phyloP scores from a whole-genome alignment of 2,797 vertebrate genomes.

The Microhierax caerulescens region DNA sequence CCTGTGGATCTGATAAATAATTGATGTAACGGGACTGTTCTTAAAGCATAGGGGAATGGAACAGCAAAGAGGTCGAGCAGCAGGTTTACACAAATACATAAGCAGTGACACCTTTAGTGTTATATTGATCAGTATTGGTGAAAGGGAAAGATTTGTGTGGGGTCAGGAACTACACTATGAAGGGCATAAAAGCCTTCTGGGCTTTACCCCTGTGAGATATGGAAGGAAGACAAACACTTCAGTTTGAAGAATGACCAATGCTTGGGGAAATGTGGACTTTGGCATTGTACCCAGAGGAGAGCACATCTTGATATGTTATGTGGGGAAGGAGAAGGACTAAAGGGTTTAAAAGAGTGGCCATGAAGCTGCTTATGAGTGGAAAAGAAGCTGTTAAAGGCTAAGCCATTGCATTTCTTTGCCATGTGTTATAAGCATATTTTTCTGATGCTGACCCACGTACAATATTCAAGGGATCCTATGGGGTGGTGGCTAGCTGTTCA shows the following conservation, averaged over 20 bases:
- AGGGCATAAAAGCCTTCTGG: conserved; percentile 29
- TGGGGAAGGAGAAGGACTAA: background rate
- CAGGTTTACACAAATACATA: background rate
- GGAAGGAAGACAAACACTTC: background rate
- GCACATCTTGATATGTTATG: background rate
- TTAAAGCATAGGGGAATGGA: background rate
- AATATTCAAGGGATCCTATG: background rate
- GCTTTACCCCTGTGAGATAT: conserved; percentile 15
- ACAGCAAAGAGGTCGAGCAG: background rate
- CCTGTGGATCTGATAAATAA: conserved; percentile 24
- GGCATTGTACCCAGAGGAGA: background rate
- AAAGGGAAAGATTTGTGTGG: conserved; percentile 46
- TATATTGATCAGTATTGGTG: conserved; percentile 34
- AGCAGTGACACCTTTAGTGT: conserved; percentile 8
- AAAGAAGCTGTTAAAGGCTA: background rate
- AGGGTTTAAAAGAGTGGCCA: background rate
- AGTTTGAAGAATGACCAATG: background rate
- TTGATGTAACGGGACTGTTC: conserved; percentile 28
- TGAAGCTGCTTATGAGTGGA: background rate
- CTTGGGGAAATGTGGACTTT: background rate
- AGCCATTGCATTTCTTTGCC: background rate
- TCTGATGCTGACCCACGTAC: background rate
- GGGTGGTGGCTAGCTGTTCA: background rate
- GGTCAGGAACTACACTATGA: conserved; percentile 20
- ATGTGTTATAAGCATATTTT: background rate